These are phyloP conservation scores for Rhinolophus ferrumequinum DNA, from an alignment of 2,113 vertebrate species.

Conservation along the genomic window DNA sequence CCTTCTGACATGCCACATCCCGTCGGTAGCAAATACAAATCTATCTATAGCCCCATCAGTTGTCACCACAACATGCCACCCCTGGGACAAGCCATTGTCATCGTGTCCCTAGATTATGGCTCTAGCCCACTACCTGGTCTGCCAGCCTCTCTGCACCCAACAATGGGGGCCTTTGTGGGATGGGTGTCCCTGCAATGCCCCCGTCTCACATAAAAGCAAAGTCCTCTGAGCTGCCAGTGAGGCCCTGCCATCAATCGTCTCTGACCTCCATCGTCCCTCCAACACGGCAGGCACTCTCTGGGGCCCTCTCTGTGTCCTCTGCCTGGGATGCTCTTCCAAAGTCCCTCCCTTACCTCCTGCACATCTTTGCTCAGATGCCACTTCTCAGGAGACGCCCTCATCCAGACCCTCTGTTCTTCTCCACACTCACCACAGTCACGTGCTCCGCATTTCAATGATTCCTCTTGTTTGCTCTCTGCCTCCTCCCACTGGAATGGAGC, in stretches of 20 bases:
- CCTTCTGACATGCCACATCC: background rate
- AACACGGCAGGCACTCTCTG: background rate
- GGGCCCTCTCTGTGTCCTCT: background rate
- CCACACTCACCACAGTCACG: background rate
- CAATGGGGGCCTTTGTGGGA: background rate
- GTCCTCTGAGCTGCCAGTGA: background rate
- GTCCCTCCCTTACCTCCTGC: background rate
- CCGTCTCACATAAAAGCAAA: background rate
- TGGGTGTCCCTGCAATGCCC: background rate
- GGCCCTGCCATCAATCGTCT: background rate
- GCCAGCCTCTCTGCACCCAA: background rate
- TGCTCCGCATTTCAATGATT: background rate
- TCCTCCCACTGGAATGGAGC: background rate
- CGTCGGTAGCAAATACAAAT: background rate
- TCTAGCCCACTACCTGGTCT: background rate
- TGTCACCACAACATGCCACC: background rate
- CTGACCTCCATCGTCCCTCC: background rate
- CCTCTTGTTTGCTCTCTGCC: background rate
- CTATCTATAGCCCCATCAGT: background rate
- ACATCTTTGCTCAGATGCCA: background rate
- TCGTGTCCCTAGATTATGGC: background rate
- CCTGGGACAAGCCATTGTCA: background rate
- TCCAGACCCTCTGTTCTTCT: background rate
- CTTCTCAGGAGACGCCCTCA: background rate
- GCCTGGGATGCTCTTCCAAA: background rate